These are phyloP conservation scores for Nomada fucata DNA, from an alignment of 2,888 invertebrate genomes.

Conservation along the genomic window DNA sequence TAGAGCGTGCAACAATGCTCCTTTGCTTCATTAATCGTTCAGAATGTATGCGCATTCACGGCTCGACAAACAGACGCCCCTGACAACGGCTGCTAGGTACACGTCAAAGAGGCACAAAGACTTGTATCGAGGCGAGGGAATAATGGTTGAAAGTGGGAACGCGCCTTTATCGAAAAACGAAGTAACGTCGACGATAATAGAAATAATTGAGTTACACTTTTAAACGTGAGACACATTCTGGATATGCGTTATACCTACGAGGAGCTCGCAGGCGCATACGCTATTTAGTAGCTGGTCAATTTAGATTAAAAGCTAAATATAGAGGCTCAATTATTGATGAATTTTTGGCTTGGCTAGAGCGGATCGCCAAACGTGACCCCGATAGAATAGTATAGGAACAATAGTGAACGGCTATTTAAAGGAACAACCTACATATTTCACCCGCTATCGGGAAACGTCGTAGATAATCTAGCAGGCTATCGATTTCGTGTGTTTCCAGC, in stretches of 20 bases:
- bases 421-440: constrained; percentile 23
- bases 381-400: not conserved
- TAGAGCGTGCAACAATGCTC: constrained; percentile 33
- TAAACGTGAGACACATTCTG: not conserved
- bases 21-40: constrained; percentile 51
- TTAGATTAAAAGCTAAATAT: not conserved
- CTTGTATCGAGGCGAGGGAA: constrained; percentile 23
- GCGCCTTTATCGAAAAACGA: not conserved
- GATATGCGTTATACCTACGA: too few relatives aligned
- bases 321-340: not conserved
- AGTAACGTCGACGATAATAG: not conserved
- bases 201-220: not conserved
- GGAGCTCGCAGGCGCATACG: too few relatives aligned
- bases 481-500: constrained; percentile 85
- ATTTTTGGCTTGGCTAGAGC: not conserved
- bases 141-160: constrained; percentile 22
- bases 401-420: constrained; percentile 13
- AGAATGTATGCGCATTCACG: constrained; percentile 35
- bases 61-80: constrained; percentile 40
- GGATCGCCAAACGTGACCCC: not conserved
- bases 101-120: constrained; percentile 21
- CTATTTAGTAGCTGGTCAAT: not conserved
- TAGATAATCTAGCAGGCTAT: constrained; percentile 31
- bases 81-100: constrained; percentile 5
- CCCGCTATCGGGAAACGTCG: constrained; percentile 3